These are phyloP conservation scores for Alsophila aescularia DNA, from an alignment of 2,888 invertebrate genomes.

Conservation along the genomic window DNA sequence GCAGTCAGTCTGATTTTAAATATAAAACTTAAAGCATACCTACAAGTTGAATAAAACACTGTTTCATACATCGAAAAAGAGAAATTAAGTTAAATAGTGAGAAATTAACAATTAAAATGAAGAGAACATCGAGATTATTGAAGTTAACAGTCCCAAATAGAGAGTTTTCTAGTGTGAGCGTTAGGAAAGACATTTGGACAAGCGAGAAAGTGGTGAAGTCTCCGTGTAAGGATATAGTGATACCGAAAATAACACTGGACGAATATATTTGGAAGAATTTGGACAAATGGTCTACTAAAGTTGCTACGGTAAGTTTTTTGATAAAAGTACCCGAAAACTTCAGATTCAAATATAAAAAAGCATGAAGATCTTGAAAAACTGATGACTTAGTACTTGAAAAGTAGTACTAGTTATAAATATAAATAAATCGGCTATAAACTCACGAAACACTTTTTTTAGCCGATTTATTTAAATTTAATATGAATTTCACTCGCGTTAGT, in stretches of 20 bases:
- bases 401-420: no score
- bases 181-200: conserved; percentile 53
- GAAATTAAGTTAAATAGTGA: background rate
- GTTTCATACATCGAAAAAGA: no score
- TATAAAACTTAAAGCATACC: background rate
- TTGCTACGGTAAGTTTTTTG: conserved; percentile 70
- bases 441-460: no score
- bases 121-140: conserved; percentile 20
- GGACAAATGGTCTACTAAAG: conserved; percentile 84
- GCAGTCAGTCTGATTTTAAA: no score
- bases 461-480: no score
- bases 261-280: conserved; percentile 84
- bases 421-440: no score
- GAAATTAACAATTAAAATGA: conserved; percentile 11
- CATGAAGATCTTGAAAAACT: background rate
- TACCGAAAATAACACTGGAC: conserved; percentile 79
- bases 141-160: conserved; percentile 31
- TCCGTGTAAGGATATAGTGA: conserved; percentile 69
- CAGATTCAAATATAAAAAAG: no score
- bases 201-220: conserved; percentile 60
- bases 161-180: conserved; percentile 31
- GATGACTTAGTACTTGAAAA: no score
- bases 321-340: no score
- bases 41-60: background rate
- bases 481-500: no score